Percentiles rank a stretch among this genome's conserved stretches.
Conservation (phyloP, 2,888 invertebrate species). For the Anaspis maculata region DNA sequence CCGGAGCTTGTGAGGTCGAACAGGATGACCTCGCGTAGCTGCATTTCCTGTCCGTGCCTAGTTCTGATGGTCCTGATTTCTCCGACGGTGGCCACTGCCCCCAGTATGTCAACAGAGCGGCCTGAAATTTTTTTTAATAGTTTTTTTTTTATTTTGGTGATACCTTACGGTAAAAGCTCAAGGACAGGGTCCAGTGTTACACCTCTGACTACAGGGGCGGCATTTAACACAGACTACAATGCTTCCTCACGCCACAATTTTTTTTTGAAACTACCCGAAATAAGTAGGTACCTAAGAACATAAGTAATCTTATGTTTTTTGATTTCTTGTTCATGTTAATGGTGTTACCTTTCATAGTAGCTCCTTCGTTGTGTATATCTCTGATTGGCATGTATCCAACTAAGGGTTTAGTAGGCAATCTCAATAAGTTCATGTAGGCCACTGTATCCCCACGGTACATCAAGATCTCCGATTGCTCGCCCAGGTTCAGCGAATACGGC, state of each 20-base stretch:
- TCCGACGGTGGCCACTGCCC: slow-evolving; percentile 55
- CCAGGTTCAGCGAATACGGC: slow-evolving; percentile 55
- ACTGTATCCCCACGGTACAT: slow-evolving; percentile 49
- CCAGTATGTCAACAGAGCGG: slow-evolving; percentile 57
- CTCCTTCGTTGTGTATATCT: slow-evolving; percentile 45
- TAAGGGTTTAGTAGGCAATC: slow-evolving; percentile 57
- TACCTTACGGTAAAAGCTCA: too few species aligned
- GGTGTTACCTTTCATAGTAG: slow-evolving; percentile 27
- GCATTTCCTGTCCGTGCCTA: slow-evolving; percentile 49
- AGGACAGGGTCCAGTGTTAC: too few species aligned
- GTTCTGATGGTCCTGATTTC: slow-evolving; percentile 55
- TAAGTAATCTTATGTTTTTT: too few species aligned
- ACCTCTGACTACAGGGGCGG: too few species aligned
- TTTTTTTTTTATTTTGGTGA: too few species aligned
- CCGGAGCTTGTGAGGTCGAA: slow-evolving; percentile 54
- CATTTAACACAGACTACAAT: too few species aligned
- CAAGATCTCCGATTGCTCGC: slow-evolving; percentile 54
- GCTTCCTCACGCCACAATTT: too few species aligned
- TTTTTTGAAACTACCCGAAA: too few species aligned
- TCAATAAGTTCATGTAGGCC: slow-evolving; percentile 46
- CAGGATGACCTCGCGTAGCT: slow-evolving; percentile 58
- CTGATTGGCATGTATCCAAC: slow-evolving; percentile 48
- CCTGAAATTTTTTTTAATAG: slow-evolving; percentile 28
- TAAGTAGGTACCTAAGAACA: too few species aligned
- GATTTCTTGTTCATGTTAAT: too few species aligned